These are phyloP conservation scores for Lycaena phlaeas DNA, from an alignment of 2,888 invertebrate species.

Conservation along the genomic window DNA sequence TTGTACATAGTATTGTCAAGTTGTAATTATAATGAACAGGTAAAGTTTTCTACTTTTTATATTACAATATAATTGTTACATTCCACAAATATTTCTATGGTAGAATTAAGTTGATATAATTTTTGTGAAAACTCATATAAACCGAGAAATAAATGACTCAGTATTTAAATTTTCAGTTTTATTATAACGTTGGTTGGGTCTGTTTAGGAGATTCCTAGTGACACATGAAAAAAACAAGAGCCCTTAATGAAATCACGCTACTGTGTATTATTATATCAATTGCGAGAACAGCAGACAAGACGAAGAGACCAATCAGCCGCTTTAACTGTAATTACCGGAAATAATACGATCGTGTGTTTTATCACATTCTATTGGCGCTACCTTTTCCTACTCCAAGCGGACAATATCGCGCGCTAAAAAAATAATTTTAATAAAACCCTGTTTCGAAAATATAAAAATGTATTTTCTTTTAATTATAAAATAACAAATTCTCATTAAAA, in stretches of 20 bases:
- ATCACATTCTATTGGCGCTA: too few relatives aligned
- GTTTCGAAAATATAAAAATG: conserved; percentile 36
- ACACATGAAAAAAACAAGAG: too few relatives aligned
- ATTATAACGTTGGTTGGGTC: too few relatives aligned
- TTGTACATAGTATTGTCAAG: conserved; percentile 32
- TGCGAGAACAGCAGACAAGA: too few relatives aligned
- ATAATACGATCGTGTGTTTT: too few relatives aligned
- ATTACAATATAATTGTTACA: conserved; percentile 47
- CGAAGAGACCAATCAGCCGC: too few relatives aligned
- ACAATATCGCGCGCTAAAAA: too few relatives aligned
- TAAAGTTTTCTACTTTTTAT: conserved; percentile 28
- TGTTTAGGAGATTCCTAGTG: too few relatives aligned
- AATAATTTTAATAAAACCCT: conserved; percentile 28
- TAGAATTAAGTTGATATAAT: conserved; percentile 26
- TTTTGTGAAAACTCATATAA: conserved; percentile 31
- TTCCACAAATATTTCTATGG: conserved; percentile 39
- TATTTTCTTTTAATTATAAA: conserved; percentile 41
- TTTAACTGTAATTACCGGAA: too few relatives aligned
- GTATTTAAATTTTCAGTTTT: background rate
- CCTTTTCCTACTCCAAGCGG: too few relatives aligned
- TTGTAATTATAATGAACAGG: conserved; percentile 25
- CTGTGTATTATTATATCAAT: too few relatives aligned
- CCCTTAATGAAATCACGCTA: too few relatives aligned
- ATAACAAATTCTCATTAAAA: conserved; percentile 32
- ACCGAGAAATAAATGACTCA: conserved; percentile 21